phyloP scores from a whole-genome alignment of 2,797 vertebrate genomes.

The Lerista edwardsae region DNA sequence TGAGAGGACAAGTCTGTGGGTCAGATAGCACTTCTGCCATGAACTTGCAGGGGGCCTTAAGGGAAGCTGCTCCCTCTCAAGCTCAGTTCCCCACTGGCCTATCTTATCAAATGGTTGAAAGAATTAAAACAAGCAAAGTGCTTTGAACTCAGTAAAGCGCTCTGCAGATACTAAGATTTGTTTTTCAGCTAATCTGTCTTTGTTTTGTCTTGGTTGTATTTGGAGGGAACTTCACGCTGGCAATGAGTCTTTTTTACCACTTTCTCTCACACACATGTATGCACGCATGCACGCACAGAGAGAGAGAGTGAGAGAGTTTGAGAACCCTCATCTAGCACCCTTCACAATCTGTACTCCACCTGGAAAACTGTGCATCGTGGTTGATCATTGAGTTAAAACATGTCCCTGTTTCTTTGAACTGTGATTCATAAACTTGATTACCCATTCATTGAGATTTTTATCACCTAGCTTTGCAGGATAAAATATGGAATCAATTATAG shows the following conservation, averaged over 20 bases:
- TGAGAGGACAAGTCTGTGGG: too few species aligned
- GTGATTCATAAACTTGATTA: not conserved
- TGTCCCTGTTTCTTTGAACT: not conserved
- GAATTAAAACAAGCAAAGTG: not conserved
- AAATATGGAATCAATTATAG: not conserved
- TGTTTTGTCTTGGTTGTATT: too few species aligned
- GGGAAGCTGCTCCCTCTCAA: too few species aligned
- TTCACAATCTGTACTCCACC: not conserved
- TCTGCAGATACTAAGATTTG: too few species aligned
- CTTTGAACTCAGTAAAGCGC: not conserved
- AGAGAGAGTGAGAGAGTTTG: too few species aligned
- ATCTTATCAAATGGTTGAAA: not conserved
- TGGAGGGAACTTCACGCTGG: too few species aligned
- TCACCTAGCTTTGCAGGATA: not conserved
- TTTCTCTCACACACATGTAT: not conserved
- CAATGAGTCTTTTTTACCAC: not conserved
- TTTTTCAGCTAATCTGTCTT: too few species aligned
- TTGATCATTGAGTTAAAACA: slow-evolving; percentile 4
- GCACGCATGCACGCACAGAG: too few species aligned
- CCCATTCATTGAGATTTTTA: not conserved
- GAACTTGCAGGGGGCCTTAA: not conserved
- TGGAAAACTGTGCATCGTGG: not conserved
- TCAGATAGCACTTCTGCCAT: not conserved
- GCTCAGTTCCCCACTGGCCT: not conserved
- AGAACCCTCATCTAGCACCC: not conserved